These are phyloP conservation scores for Hylomyscus alleni DNA, from an alignment of 2,797 vertebrate species.

Conservation along the genomic window DNA sequence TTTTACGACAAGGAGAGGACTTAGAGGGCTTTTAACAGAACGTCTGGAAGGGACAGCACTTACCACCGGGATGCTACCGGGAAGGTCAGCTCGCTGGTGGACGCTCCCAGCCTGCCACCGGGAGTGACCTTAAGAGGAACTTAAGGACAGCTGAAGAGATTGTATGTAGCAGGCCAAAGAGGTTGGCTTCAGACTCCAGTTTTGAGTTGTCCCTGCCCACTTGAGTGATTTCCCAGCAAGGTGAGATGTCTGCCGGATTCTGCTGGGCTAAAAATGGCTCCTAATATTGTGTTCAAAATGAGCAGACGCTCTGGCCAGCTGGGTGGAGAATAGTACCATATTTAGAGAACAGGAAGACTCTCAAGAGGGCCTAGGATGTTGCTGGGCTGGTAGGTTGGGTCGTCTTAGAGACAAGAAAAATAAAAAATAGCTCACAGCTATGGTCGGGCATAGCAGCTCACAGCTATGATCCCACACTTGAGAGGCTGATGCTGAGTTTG, in stretches of 20 bases:
- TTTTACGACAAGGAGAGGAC: not conserved
- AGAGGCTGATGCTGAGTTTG: not conserved
- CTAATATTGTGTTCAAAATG: not conserved
- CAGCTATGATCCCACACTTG: not conserved
- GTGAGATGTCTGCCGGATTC: not conserved
- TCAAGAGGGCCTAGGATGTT: not conserved
- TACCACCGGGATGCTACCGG: not conserved
- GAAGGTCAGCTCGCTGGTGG: not conserved
- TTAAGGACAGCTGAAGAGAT: not conserved
- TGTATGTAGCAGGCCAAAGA: too few relatives aligned
- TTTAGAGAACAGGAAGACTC: conserved; percentile 24
- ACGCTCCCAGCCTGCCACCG: not conserved
- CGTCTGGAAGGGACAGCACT: not conserved
- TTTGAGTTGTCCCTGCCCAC: not conserved
- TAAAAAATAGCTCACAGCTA: not conserved
- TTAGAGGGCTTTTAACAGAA: not conserved
- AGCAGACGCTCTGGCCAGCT: not conserved
- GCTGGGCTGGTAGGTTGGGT: not conserved
- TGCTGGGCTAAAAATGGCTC: not conserved
- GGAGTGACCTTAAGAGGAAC: not conserved
- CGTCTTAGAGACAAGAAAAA: not conserved
- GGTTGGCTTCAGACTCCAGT: not conserved
- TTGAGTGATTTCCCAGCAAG: not conserved
- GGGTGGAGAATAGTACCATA: not conserved
- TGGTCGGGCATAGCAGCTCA: not conserved